These are phyloP conservation scores for Hephaestus fuliginosus DNA, from an alignment of 2,797 vertebrate genomes.

Conservation along the genomic window DNA sequence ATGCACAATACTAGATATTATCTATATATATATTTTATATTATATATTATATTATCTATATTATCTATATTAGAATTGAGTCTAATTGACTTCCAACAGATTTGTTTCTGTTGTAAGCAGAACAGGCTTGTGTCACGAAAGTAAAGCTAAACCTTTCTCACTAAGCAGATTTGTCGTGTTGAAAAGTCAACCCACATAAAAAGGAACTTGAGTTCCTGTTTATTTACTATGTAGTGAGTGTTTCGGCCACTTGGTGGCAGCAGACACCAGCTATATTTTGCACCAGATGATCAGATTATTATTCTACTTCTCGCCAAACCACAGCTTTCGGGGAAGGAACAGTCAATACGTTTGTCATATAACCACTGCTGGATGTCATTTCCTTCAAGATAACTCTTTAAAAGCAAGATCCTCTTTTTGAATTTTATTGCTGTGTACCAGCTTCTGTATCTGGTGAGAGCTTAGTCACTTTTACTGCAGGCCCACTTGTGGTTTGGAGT, in stretches of 20 bases:
- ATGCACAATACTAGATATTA: background rate
- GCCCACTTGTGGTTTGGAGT: constrained; percentile 17
- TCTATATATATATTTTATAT: too few species aligned
- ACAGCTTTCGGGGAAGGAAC: constrained; percentile 36
- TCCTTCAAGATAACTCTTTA: background rate
- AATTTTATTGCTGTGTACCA: background rate
- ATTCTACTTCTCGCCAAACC: constrained; percentile 29
- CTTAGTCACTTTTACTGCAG: constrained; percentile 32
- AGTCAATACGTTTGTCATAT: constrained; percentile 20
- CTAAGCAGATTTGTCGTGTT: background rate
- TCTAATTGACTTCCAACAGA: background rate
- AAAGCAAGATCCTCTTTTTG: background rate
- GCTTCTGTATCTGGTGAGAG: background rate
- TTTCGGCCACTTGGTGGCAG: constrained; percentile 78
- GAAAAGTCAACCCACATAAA: background rate
- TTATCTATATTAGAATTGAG: background rate
- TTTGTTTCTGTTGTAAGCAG: background rate
- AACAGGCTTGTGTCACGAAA: background rate
- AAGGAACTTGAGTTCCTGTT: background rate
- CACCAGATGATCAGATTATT: background rate
- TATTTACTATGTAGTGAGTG: background rate
- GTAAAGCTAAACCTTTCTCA: constrained; percentile 1
- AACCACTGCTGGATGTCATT: constrained; percentile 13
- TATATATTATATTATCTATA: too few species aligned
- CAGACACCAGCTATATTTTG: constrained; percentile 38